phyloP scores from a whole-genome alignment of 2,888 invertebrate genomes.

The Lepidochrysops patricia region DNA sequence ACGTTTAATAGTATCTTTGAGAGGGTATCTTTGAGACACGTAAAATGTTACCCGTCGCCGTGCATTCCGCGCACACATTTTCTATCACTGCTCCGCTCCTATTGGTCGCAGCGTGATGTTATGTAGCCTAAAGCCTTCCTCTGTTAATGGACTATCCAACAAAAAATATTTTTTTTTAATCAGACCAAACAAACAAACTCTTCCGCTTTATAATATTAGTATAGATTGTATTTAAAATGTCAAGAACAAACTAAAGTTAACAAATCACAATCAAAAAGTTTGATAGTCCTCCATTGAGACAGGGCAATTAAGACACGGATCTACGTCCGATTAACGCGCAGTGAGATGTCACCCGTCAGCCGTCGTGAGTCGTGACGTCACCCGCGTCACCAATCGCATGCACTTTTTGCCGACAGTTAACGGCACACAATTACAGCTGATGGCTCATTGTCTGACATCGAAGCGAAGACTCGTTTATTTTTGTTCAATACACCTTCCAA shows the following conservation, averaged over 20 bases:
- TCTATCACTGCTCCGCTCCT: too few species aligned
- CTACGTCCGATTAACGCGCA: background rate
- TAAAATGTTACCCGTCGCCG: too few species aligned
- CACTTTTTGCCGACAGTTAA: constrained; percentile 17
- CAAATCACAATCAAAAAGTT: background rate
- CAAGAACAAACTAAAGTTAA: background rate
- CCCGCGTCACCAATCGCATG: constrained; percentile 13
- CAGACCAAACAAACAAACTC: too few species aligned
- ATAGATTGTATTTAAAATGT: too few species aligned
- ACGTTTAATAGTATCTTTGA: too few species aligned
- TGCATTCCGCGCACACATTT: too few species aligned
- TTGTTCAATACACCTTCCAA: constrained; percentile 6
- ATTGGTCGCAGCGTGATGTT: too few species aligned
- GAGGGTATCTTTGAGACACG: too few species aligned
- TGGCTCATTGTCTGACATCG: constrained; percentile 16
- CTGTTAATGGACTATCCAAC: too few species aligned
- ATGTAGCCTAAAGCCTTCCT: too few species aligned
- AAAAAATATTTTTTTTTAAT: too few species aligned
- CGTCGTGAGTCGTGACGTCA: background rate
- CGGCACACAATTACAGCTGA: constrained; percentile 15
- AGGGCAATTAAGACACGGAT: background rate
- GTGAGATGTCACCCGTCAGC: constrained; percentile 1
- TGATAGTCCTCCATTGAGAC: background rate
- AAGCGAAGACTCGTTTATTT: constrained; percentile 14
- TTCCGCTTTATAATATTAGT: too few species aligned